Base-by-base conservation (phyloP, 2,888 invertebrate species). In the Glyphotaelius pellucidus region DNA sequence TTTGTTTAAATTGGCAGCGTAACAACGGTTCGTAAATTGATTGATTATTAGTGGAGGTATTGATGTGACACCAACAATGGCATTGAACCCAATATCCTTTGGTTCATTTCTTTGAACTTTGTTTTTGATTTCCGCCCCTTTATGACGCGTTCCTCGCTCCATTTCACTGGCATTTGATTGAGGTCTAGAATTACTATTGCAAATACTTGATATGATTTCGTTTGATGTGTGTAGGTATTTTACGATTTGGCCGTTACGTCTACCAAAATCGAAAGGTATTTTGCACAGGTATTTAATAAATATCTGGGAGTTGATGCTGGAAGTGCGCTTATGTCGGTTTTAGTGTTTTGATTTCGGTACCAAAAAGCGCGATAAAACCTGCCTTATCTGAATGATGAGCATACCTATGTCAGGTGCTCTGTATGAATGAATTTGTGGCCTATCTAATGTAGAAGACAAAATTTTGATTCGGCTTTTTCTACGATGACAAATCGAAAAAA, bases 1-100 rank as follows among this genome's bases (percentile, higher is more conserved):
- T 85, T 42, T 38, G 89, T 80, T 19, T 38, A 80, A 79, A 89
- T 89, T 79, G 80, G 89, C 89, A 80, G 89, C 67, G 7, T 31
- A 89, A 89, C 89, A 89, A 80, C 35, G 1, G 52, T 31, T 52
- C 14, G 38, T 32, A 52, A 15, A 80, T 67, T 89, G 89, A 89
- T 89, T 89, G 89, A 79, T 89, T 79, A 79, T 79, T 89, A 42
- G 35, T 31, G 25, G 52, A 19, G 19, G 67, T 79, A 89, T 67
- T 80, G 52, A 79, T 67, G 80, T 81, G 30, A 31, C 31, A 12
- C 5, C 31, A 67, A 81, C 81, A 81, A 81, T 31, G n/a, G 81
- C 31, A 12, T 1, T 31, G 81, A 81, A 31, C 81, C 81, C 81
- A 32, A 81, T 81, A 31, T 30, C 81, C 30, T 81, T 81, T 81